Percentiles rank a stretch among this genome's conserved stretches.
Conservation (phyloP, 1,140 invertebrate species). For the Ladona fulva region DNA sequence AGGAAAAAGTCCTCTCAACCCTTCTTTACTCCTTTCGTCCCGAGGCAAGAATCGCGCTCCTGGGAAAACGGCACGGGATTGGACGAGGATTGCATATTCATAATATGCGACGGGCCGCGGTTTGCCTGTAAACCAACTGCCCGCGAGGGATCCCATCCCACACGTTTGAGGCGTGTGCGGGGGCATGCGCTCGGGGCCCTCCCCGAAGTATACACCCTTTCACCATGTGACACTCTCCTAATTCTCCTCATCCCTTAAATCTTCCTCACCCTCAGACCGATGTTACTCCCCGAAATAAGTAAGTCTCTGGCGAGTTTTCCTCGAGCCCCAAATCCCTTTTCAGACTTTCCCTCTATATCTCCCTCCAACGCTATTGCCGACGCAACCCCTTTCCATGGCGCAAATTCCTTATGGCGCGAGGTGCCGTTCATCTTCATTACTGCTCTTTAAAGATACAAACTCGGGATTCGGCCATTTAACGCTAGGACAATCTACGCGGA, state of each 20-base stretch:
- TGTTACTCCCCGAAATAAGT: no score
- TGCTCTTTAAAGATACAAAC: no score
- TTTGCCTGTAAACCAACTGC: not conserved
- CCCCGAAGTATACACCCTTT: not conserved
- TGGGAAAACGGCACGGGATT: not conserved
- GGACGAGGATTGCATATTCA: conserved; percentile 8
- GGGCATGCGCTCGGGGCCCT: not conserved
- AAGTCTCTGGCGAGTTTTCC: no score
- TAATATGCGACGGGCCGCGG: not conserved
- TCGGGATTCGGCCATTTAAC: no score
- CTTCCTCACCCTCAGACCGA: not conserved
- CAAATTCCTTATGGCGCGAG: no score
- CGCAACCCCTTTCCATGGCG: no score
- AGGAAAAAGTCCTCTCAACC: not conserved
- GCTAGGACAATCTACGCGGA: no score
- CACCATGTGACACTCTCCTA: not conserved
- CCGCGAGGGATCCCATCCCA: not conserved
- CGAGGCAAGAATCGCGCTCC: not conserved
- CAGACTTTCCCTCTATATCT: no score
- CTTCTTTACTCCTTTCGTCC: not conserved
- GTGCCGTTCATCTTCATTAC: no score
- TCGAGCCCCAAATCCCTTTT: no score
- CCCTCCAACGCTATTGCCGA: no score
- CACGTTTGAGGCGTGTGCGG: no score
- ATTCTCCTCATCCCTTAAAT: not conserved